Evolutionary conservation across 2,888 invertebrate species (phyloP).

Genomic region (Tortrix viridana): DNA sequence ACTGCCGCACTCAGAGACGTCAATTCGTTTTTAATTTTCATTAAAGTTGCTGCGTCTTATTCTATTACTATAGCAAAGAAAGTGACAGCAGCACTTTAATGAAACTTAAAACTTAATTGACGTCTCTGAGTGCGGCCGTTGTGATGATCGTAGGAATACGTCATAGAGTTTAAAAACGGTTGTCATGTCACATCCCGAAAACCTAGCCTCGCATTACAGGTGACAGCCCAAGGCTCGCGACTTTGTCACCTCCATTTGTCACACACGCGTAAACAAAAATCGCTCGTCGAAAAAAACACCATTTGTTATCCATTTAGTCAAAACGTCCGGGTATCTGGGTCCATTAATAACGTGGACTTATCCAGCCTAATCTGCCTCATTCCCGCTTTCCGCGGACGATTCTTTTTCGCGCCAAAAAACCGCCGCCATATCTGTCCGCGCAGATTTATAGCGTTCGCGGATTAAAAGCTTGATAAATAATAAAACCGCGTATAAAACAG

Average conservation of each 20-base stretch:
- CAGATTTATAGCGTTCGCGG: constrained; percentile 75
- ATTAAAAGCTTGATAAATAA: constrained; percentile 69
- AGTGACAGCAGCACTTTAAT: no score
- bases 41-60: no score
- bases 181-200: background rate
- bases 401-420: constrained; percentile 78
- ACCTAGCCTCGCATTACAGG: background rate
- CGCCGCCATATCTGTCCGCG: constrained; percentile 70
- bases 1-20: no score
- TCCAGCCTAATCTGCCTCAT: constrained; percentile 80
- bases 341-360: constrained; percentile 82
- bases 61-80: no score
- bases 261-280: constrained; percentile 36
- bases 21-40: no score
- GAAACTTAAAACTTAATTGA: no score
- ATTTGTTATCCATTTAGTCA: constrained; percentile 75
- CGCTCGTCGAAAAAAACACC: constrained; percentile 44
- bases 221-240: constrained; percentile 22
- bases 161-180: no score
- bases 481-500: constrained; percentile 53
- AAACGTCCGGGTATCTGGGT: constrained; percentile 67
- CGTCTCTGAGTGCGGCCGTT: no score
- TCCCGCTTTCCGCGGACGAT: constrained; percentile 80
- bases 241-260: constrained; percentile 28
- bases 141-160: no score